Percentiles rank a stretch among this genome's conserved stretches.
These are phyloP conservation scores for Brachionus calyciflorus DNA, from an alignment of 1,140 invertebrate species.

Conservation along the genomic window DNA sequence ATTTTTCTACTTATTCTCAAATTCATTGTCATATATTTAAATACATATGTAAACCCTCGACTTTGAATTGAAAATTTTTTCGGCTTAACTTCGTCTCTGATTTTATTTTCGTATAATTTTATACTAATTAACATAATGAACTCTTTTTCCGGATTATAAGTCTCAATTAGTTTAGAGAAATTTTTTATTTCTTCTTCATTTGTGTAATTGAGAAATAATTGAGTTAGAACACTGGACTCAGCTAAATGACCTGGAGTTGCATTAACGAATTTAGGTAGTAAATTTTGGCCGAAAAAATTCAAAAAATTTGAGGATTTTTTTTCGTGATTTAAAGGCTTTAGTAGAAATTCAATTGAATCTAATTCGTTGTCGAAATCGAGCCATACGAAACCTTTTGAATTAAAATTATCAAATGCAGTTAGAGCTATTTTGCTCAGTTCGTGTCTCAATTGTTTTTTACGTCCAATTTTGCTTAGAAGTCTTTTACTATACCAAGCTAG, in stretches of 20 bases:
- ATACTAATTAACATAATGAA: conserved; percentile 20
- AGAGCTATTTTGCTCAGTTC: conserved; percentile 29
- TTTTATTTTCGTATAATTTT: neutral
- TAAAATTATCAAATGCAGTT: neutral
- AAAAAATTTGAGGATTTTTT: conserved; percentile 9
- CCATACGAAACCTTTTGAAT: conserved; percentile 36
- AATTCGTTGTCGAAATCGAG: conserved; percentile 24
- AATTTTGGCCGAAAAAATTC: conserved; percentile 28
- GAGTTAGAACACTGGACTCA: neutral
- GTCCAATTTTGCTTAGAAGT: conserved; percentile 12
- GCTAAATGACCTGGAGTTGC: neutral
- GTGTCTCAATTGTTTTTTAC: neutral
- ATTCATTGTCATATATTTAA: conserved; percentile 26
- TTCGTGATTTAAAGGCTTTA: neutral
- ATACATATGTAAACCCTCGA: neutral
- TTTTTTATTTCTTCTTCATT: neutral
- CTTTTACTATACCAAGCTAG: conserved; percentile 13
- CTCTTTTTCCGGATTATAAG: neutral
- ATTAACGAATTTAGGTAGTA: conserved; percentile 18
- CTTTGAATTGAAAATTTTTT: neutral
- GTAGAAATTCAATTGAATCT: neutral
- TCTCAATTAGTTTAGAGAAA: neutral
- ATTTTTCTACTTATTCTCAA: neutral
- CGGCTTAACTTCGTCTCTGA: neutral
- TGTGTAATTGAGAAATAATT: conserved; percentile 10